Base-by-base conservation (phyloP, 2,797 vertebrate genomes). In the Yasuhikotakia modesta region DNA sequence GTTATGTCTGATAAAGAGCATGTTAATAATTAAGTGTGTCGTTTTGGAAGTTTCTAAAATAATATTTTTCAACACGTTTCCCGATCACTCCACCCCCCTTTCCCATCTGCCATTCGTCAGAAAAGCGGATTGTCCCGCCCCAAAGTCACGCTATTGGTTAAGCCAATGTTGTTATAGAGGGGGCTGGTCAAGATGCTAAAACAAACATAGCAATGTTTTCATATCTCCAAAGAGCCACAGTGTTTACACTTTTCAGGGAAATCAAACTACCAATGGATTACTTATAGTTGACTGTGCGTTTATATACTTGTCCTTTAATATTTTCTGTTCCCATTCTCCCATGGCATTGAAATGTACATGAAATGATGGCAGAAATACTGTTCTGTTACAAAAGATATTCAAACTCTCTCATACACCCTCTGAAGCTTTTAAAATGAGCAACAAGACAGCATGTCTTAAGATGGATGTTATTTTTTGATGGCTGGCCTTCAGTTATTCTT, bases 401-500 rank as follows among this genome's bases (percentile, higher is more conserved):
- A 10, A 8, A 10, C 7, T 43, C 10, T 43, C 21, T 46, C 46
- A 22, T 68, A 19, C 17, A 30, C 17, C 24, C 43, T 64, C 17
- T 12, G 32, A 48, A 48, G 19, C 48, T 24, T 64, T 68, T 22
- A 19, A 61, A 64, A 67, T 53, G 48, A 61, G 61, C 57, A 48
- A 19, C 39, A 57, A 11, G 16, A 70, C 17, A 24, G 46, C 67
- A 43, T 39, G 19, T 70, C 14, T 4, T 55, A 83, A n/a, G 21
- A 43, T 69, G 74, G 73, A 45, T 27, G 16, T 76, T 7, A 81
- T 74, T 53, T 30, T 32, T 57, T 35, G 5, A 32, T 55, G 75
- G 70, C 39, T 14, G 77, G 50, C 43, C 19, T 70, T 22, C n/a
- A 46, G 67, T 78, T 64, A 45, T 67, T 55, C 27, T 83, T 52